These are phyloP conservation scores for Tachuris rubrigastra DNA, from an alignment of 2,113 vertebrate species.

Conservation along the genomic window DNA sequence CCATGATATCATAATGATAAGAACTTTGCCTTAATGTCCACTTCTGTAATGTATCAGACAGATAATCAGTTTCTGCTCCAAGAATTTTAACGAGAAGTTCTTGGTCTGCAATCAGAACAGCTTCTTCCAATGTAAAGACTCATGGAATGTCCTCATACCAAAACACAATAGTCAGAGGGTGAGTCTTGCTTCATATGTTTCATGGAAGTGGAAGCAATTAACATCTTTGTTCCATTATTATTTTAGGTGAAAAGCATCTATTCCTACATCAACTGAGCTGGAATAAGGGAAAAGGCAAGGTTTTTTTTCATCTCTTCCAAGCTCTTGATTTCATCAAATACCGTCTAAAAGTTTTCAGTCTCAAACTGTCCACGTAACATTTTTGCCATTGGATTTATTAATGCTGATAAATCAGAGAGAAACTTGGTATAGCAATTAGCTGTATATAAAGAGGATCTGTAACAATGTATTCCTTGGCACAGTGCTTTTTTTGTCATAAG, in stretches of 20 bases:
- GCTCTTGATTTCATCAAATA: not conserved
- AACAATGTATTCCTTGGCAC: constrained; percentile 4
- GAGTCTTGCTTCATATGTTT: constrained; percentile 10
- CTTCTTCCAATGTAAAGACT: constrained; percentile 62
- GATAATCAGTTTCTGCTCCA: constrained; percentile 54
- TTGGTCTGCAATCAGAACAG: constrained; percentile 41
- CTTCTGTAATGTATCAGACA: constrained; percentile 32
- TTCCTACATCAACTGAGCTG: not conserved
- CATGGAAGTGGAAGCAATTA: constrained; percentile 51
- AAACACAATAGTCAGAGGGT: constrained; percentile 27
- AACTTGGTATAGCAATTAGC: not conserved
- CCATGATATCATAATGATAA: constrained; percentile 55
- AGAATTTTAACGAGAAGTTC: constrained; percentile 55
- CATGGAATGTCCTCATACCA: constrained; percentile 50
- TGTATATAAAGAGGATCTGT: not conserved
- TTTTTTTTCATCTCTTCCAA: not conserved
- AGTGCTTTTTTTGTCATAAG: not conserved
- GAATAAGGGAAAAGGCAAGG: not conserved
- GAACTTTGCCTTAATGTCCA: not conserved
- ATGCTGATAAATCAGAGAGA: not conserved
- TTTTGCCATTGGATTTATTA: not conserved
- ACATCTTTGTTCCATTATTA: constrained; percentile 34
- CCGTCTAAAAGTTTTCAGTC: not conserved
- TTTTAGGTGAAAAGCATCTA: constrained; percentile 49
- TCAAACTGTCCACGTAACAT: not conserved